Conservation (phyloP, 1,140 invertebrate genomes). For the Neodiprion pinetum region DNA sequence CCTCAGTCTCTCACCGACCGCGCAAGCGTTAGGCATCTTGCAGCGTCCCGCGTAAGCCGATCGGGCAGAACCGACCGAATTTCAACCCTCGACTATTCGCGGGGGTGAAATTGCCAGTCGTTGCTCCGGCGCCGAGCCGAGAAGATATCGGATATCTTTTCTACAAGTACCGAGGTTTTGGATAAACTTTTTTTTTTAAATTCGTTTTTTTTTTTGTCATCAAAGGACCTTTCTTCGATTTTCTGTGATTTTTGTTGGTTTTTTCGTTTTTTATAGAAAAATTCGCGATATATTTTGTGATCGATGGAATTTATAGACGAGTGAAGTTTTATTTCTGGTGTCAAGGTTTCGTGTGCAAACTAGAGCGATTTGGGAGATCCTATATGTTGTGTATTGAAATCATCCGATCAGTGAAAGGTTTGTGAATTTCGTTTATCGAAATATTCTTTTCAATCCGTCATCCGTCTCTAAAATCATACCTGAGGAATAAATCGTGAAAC, state of each 20-base stretch:
- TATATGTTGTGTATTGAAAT: no score
- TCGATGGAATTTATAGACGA: no score
- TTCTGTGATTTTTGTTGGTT: no score
- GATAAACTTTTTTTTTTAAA: slow-evolving; percentile 1
- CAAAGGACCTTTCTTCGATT: no score
- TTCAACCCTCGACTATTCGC: background rate
- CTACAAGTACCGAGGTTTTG: background rate
- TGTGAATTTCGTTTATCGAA: background rate
- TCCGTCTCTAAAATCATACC: background rate
- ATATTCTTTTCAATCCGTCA: background rate
- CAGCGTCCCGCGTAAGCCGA: background rate
- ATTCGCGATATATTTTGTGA: no score
- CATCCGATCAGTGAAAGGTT: background rate
- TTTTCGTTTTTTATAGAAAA: no score
- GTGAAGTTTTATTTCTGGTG: no score
- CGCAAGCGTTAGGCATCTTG: slow-evolving; percentile 45
- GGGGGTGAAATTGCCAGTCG: slow-evolving; percentile 28
- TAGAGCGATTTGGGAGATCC: no score
- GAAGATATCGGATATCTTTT: background rate
- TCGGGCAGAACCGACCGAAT: background rate
- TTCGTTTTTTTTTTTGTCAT: slow-evolving; percentile 7
- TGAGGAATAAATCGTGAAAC: no score
- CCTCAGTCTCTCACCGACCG: slow-evolving; percentile 54
- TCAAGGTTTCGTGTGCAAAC: no score
- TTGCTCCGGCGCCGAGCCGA: slow-evolving; percentile 2